Evolutionary conservation across 1,140 invertebrate genomes (phyloP).

Genomic region (Drosophila malerkotliana): DNA sequence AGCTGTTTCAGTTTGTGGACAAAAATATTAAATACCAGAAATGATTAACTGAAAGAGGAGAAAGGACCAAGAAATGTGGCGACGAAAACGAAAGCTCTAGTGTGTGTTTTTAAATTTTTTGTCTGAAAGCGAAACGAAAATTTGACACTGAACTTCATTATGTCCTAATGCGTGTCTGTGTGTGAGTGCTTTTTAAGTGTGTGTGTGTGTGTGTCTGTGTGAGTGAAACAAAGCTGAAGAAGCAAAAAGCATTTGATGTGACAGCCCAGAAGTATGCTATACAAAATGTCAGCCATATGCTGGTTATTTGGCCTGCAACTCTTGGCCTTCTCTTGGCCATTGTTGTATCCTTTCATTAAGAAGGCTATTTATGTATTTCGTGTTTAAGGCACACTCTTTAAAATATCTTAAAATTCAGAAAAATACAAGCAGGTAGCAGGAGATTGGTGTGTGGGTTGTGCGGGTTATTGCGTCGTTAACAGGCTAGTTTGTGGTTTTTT

Average conservation of each 20-base stretch:
- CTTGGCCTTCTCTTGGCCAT: neutral
- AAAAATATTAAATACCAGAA: neutral
- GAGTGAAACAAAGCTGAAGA: slow-evolving; percentile 17
- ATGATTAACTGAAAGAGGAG: too few species aligned
- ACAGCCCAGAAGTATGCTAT: slow-evolving; percentile 51
- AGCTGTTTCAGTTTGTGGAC: slow-evolving; percentile 8
- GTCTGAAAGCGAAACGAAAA: slow-evolving; percentile 66
- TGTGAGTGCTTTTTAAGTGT: slow-evolving; percentile 4
- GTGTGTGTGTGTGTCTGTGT: slow-evolving; percentile 20
- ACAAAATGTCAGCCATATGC: slow-evolving; percentile 66
- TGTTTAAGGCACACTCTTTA: slow-evolving; percentile 22
- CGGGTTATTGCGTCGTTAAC: slow-evolving; percentile 63
- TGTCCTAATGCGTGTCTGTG: slow-evolving; percentile 6
- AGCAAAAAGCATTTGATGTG: slow-evolving; percentile 46
- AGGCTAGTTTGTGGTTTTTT: slow-evolving; percentile 8
- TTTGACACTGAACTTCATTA: slow-evolving; percentile 78
- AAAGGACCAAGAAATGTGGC: slow-evolving; percentile 17
- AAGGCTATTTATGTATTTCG: slow-evolving; percentile 20
- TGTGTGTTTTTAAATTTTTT: slow-evolving; percentile 43
- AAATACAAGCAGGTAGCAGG: slow-evolving; percentile 9
- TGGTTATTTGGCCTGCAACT: slow-evolving; percentile 8
- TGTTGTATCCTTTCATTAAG: slow-evolving; percentile 1
- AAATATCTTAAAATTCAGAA: slow-evolving; percentile 15
- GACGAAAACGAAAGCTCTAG: slow-evolving; percentile 26
- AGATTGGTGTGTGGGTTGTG: slow-evolving; percentile 18